These are phyloP conservation scores for Archaeoteleia sp. DNA, from an alignment of 2,888 invertebrate genomes.

Conservation along the genomic window DNA sequence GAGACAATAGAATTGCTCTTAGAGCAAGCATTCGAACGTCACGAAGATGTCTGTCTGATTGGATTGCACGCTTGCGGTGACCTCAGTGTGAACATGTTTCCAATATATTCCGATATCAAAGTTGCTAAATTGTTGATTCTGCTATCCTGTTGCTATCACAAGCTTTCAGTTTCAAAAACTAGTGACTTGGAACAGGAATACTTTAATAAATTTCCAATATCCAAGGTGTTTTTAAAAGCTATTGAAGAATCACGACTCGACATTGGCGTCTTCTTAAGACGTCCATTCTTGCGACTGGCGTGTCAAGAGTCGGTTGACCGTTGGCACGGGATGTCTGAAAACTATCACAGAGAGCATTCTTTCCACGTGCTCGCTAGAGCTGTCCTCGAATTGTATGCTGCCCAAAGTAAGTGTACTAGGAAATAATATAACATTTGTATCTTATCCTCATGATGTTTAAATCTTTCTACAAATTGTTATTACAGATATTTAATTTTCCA, in stretches of 20 bases:
- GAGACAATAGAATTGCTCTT: constrained; percentile 74
- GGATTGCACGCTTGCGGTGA: constrained; percentile 89
- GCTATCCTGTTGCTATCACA: constrained; percentile 89
- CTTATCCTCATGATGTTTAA: no score
- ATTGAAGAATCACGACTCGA: constrained; percentile 66
- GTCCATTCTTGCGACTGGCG: constrained; percentile 84
- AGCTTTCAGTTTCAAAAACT: constrained; percentile 75
- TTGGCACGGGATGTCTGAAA: constrained; percentile 76
- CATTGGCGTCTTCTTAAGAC: constrained; percentile 76
- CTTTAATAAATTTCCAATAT: constrained; percentile 83
- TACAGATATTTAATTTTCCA: constrained; percentile 56
- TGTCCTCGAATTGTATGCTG: constrained; percentile 79
- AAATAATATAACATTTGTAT: not conserved
- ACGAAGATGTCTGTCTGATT: constrained; percentile 75
- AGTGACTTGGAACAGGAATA: constrained; percentile 56
- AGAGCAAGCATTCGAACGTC: constrained; percentile 72
- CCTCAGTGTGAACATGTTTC: constrained; percentile 81
- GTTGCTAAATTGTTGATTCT: constrained; percentile 79
- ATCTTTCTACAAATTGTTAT: constrained; percentile 5
- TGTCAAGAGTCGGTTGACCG: constrained; percentile 80
- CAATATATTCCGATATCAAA: constrained; percentile 79
- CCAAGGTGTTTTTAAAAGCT: constrained; percentile 75
- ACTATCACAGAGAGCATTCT: constrained; percentile 74
- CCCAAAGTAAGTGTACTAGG: constrained; percentile 75
- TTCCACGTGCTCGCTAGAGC: constrained; percentile 76